A percentile compares a stretch with the other conserved stretches of the same genome.
Conservation (phyloP, 2,797 vertebrate species). For the Xenopus petersii region DNA sequence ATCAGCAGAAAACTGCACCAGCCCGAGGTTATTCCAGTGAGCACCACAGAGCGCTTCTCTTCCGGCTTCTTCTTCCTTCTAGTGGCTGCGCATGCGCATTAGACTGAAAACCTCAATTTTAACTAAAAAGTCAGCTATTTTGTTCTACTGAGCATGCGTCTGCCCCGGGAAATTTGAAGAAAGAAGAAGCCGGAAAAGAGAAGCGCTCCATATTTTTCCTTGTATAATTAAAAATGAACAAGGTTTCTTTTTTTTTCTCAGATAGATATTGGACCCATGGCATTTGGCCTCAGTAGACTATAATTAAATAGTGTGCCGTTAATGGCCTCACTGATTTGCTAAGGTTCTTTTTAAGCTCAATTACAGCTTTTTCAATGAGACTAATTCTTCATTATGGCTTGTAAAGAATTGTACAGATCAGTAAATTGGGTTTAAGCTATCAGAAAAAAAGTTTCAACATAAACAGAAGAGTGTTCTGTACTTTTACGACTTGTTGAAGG, state of each 20-base stretch:
- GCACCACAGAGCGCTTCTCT: no score
- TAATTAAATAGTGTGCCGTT: conserved; percentile 53
- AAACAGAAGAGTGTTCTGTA: background rate
- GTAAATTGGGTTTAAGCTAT: background rate
- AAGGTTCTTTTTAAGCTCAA: conserved; percentile 48
- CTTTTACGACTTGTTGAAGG: no score
- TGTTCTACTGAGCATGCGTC: no score
- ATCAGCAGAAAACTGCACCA: no score
- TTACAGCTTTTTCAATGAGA: conserved; percentile 38
- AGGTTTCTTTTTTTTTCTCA: background rate
- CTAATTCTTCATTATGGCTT: conserved; percentile 34
- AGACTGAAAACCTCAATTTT: no score
- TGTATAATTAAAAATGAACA: conserved; percentile 35
- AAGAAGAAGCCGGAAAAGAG: no score
- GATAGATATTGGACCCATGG: conserved; percentile 29
- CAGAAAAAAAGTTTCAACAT: background rate
- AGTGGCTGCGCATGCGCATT: no score
- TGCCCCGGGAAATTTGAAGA: no score
- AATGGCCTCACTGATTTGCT: conserved; percentile 50
- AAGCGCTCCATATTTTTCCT: background rate
- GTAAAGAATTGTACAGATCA: background rate
- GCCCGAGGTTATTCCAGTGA: no score
- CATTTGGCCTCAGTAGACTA: conserved; percentile 46
- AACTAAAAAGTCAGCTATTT: no score
- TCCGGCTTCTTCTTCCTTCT: no score